Conservation (phyloP, 2,888 invertebrate species). For the Drosophila atripex region DNA sequence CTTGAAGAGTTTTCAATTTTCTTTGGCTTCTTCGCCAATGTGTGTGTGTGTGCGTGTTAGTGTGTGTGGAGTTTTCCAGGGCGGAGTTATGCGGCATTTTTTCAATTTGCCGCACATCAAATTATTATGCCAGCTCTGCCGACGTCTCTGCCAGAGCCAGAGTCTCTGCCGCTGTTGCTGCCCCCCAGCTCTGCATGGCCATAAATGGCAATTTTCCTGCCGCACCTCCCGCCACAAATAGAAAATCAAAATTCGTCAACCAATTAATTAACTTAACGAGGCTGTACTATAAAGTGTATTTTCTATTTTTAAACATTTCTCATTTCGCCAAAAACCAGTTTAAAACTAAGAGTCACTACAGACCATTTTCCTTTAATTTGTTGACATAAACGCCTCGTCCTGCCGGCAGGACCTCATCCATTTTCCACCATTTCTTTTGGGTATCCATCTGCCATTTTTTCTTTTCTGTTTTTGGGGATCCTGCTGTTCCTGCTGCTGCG, state of each 20-base stretch:
- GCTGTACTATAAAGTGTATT: background rate
- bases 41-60: constrained; percentile 7
- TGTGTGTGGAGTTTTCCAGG: constrained; percentile 64
- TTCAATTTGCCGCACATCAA: constrained; percentile 82
- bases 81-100: constrained; percentile 82
- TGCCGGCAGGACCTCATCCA: constrained; percentile 9
- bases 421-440: constrained; percentile 2
- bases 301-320: background rate
- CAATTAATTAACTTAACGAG: constrained; percentile 66
- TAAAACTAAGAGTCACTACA: constrained; percentile 44
- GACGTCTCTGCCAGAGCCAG: constrained; percentile 38
- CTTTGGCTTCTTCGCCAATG: constrained; percentile 44
- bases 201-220: constrained; percentile 73
- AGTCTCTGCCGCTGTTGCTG: constrained; percentile 17
- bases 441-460: constrained; percentile 1
- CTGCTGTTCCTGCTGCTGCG: constrained; percentile 51
- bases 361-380: constrained; percentile 83
- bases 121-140: constrained; percentile 76
- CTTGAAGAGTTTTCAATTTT: constrained; percentile 77
- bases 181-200: constrained; percentile 50
- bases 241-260: constrained; percentile 75
- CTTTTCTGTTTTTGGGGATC: background rate
- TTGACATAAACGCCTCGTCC: constrained; percentile 82
- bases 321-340: background rate
- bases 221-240: constrained; percentile 49